Base-by-base conservation (phyloP, 2,797 vertebrate species). In the Protosalanx chinensis region DNA sequence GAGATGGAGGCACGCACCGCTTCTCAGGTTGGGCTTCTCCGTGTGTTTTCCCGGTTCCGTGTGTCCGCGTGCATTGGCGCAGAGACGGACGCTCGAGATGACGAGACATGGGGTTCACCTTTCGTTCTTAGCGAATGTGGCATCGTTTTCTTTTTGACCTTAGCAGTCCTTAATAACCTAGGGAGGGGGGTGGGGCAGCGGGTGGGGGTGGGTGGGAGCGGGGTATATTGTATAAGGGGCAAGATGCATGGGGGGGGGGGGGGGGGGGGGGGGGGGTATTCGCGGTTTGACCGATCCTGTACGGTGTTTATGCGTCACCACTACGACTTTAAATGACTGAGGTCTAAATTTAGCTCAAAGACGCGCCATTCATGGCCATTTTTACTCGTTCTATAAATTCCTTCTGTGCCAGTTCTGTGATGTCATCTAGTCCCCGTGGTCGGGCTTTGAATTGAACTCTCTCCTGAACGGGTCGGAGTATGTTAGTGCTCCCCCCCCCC, bases 101-200 rank as follows among this genome's bases (percentile, higher is more conserved):
- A 58, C 37, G 60, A 29, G 30, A 64, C 33, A 41, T 16, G 15
- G 15, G 56, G 32, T 58, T 41, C 15, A 56, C 23, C 61, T 29
- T 15, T 30, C 23, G 20, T 71, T 69, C 53, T 70, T 15, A 29
- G 18, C 61, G 12, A 35, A 53, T 67, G 68, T 72, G 71, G 37
- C 67, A 68, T 63, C 37, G 61, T 61, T 64, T 20, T 20, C 20
- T 66, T 70, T 68, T 60, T 70, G 63, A 77, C 71, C 71, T 73
- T 77, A 70, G 62, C 33, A 70, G 71, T 73, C 71, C 67, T 73
- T 72, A 63, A 53, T 60, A 33, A 27, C 33, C 46, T n/a, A 68
- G 41, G 18, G 13, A 4, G n/a, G 49, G n/a, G 57, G 33, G 37
- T 3, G 37, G 23, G 23, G n/a, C n/a, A n/a, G n/a, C n/a, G 23